Evolutionary conservation across 2,888 invertebrate species (phyloP), one percentile per base, ranked within the genome.

Genomic region (Glaucopsyche alexis): DNA sequence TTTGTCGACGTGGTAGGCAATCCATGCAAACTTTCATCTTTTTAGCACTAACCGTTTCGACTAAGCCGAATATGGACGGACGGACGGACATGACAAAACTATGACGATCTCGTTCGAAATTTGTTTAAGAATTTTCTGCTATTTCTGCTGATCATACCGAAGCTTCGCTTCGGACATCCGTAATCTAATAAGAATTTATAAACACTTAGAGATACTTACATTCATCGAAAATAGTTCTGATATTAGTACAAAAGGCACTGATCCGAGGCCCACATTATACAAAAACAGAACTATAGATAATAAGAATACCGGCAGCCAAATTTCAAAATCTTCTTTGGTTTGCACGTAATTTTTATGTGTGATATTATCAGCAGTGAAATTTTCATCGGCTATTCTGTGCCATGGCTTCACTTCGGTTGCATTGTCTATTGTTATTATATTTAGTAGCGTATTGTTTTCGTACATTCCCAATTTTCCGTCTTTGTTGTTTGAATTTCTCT

Each of bases 211-310:
- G 19, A 14, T 83, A 91, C 93, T 90, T 74, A 93, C 93, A 80
- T 91, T 87, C 14, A 89, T 84, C 64, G 88, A 81, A 84, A 93
- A 93, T 72, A 92, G 76, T 72, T 93, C 93, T 40, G 91, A 87
- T 74, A 91, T 85, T 74, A 93, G 82, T 47, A 93, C 91, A 78
- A 87, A 92, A 85, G 93, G 93, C 83, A 93, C 89, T 11, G 93
- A 91, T 75, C 93, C 93, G 78, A 93, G 82, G 67, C 93, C 93
- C 71, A 92, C 86, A 74, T 93, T 93, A 78, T 90, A 93, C 74
- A 93, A 80, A 79, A 93, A 93, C 60, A 92, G 77, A 70, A 88
- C 86, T 71, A 85, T 73, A 2, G 93, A 93, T 71, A 93, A 75
- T 77, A 93, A 76, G 45, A 86, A 80, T n/a, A 90, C 85, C 0